Conservation (phyloP, 1,140 invertebrate species). For the Nebria ingens region DNA sequence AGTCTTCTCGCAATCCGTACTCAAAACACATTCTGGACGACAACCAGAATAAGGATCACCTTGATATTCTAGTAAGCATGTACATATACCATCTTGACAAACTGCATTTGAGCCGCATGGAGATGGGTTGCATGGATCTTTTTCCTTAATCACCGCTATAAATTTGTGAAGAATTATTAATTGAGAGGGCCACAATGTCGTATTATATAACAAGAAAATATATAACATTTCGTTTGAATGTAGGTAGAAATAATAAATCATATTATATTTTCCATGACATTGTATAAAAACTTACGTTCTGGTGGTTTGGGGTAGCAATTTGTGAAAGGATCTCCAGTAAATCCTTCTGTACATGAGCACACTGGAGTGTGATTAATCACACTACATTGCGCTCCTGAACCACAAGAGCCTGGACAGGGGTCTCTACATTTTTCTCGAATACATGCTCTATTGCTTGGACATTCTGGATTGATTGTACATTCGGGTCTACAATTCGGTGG, state of each 20-base stretch:
- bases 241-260: no score
- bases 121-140: constrained; percentile 51
- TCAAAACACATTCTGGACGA: constrained; percentile 67
- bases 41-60: constrained; percentile 56
- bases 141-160: constrained; percentile 24
- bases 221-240: no score
- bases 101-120: constrained; percentile 57
- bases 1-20: constrained; percentile 58
- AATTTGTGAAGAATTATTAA: constrained; percentile 2
- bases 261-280: constrained; percentile 30
- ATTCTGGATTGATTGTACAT: constrained; percentile 64
- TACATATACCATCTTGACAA: constrained; percentile 45
- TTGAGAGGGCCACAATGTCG: constrained; percentile 20
- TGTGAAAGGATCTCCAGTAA: constrained; percentile 54
- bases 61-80: constrained; percentile 47
- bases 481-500: constrained; percentile 52
- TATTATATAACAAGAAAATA: no score
- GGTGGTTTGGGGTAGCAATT: constrained; percentile 42
- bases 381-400: constrained; percentile 44
- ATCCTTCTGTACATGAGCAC: constrained; percentile 49
- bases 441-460: constrained; percentile 49
- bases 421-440: constrained; percentile 49
- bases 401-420: constrained; percentile 58
- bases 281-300: constrained; percentile 23
- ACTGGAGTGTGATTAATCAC: constrained; percentile 51